phyloP scores from a whole-genome alignment of 2,888 invertebrate species.

The Ischnura elegans region DNA sequence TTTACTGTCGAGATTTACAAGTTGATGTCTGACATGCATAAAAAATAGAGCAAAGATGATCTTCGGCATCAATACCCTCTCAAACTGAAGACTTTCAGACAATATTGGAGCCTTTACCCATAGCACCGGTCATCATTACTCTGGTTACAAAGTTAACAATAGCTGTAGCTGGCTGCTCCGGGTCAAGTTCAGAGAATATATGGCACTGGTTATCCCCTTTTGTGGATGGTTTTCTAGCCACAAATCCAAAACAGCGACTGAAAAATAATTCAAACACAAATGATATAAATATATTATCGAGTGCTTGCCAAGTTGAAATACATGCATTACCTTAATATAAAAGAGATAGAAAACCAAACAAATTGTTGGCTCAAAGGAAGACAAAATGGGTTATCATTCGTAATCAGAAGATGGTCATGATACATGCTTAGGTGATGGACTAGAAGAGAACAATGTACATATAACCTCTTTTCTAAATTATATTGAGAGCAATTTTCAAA shows the following conservation, averaged over 20 bases:
- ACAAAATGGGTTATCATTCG: too few relatives aligned
- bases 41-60: not conserved
- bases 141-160: conserved; percentile 94
- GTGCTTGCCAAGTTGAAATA: not conserved
- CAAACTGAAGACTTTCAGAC: not conserved
- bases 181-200: conserved; percentile 96
- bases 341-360: not conserved
- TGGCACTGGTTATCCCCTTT: conserved; percentile 97
- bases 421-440: too few relatives aligned
- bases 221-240: conserved; percentile 90
- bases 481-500: too few relatives aligned
- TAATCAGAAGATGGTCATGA: too few relatives aligned
- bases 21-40: not conserved
- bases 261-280: conserved; percentile 73
- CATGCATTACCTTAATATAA: not conserved
- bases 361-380: not conserved
- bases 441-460: too few relatives aligned
- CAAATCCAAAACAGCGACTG: conserved; percentile 97
- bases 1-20: not conserved
- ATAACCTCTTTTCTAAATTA: too few relatives aligned
- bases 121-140: conserved; percentile 82
- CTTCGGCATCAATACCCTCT: not conserved
- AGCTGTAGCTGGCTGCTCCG: conserved; percentile 95
- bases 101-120: conserved; percentile 51
- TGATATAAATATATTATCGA: not conserved